Base-by-base conservation (phyloP, 2,888 invertebrate species). In the Mimas tiliae region DNA sequence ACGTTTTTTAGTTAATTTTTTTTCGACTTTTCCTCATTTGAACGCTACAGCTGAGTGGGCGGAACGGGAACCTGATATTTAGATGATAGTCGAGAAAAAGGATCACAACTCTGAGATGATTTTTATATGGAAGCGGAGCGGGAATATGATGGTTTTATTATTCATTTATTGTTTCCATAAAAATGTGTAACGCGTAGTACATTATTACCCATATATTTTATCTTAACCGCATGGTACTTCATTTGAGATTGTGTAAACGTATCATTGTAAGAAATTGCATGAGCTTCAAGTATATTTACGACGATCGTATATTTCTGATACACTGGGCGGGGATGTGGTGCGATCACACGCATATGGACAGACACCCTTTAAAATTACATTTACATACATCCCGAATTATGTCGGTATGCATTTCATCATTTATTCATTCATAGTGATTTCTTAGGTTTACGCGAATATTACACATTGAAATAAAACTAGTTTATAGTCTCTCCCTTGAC, bases 151-250 rank as follows among this genome's bases (percentile, higher is more conserved):
- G 79, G 91, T 93, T 93, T 93, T 93, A 92, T 93, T 93, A 91
- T 93, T 87, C 93, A 93, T 90, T 93, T 93, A 92, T 93, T 93
- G 87, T 91, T 91, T 92, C 88, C 77, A 86, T 88, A 86, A 75
- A 80, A 85, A 85, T 86, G 81, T 85, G 81, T 72, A 75, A 73
- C 77, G 74, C 72, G 50, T 67, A 76, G 76, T 79, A 78, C 70
- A 71, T 74, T 72, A 71, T 81, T 85, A 88, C 78, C 80, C 80
- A 72, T 85, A 85, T 84, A 81, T 81, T 78, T 77, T 87, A 84
- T 81, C 80, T 74, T 87, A 82, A 83, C 80, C 81, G 83, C 84
- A 81, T 84, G 83, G 81, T 88, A 88, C 85, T 87, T 86, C 85
- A 83, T 87, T 86, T 85, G 81, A 77, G 81, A 83, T 80, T 79